Base-by-base conservation (phyloP, 2,888 invertebrate species). In the Argyra leucocephala region DNA sequence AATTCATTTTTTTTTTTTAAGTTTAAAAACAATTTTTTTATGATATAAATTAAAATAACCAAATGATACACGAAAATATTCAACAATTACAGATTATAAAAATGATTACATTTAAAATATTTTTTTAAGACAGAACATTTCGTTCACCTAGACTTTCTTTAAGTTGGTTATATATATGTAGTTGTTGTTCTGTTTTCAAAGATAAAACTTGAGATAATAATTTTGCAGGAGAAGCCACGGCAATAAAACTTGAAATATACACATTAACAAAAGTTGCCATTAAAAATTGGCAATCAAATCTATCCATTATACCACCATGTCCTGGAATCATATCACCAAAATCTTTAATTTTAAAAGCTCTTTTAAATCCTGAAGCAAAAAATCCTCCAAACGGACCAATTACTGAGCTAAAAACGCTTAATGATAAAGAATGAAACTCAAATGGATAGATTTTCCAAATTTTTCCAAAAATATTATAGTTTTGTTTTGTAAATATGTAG, bases 251-350 rank as follows among this genome's bases (percentile, higher is more conserved):
- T 72, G 93, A 93, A 77, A 98, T 95, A 83, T 99, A 99, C 22
- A 99, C 98, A 81, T 99, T 96, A 61, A 99, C 96, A 83, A 99
- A 99, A 37, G 97, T 97, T 61, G 97, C 98, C 99, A 99, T 99
- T 69, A 99, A 85, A 82, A 96, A 96, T 82, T 99, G 99, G 80
- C 99, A 99, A 82, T 99, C 99, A 83, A 99, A 99, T 70, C 99
- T 88, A 81, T 99, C 99, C 94, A 99, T 96, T 74, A 99, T 93
- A 61, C 99, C 99, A 69, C 99, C 99, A 83, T 99, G 99, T 0
- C 99, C 99, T 22, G 99, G 99, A 77, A 99, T 98, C 73, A 96
- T 90, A 80, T 97, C 97, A 65, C 97, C 97, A 81, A 99, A 99
- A 81, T 99, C 99, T 88, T 99, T 99, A 74, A 99, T 98, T 84